These are phyloP conservation scores for Perodicticus potto DNA, from an alignment of 2,797 vertebrate species.

Conservation along the genomic window DNA sequence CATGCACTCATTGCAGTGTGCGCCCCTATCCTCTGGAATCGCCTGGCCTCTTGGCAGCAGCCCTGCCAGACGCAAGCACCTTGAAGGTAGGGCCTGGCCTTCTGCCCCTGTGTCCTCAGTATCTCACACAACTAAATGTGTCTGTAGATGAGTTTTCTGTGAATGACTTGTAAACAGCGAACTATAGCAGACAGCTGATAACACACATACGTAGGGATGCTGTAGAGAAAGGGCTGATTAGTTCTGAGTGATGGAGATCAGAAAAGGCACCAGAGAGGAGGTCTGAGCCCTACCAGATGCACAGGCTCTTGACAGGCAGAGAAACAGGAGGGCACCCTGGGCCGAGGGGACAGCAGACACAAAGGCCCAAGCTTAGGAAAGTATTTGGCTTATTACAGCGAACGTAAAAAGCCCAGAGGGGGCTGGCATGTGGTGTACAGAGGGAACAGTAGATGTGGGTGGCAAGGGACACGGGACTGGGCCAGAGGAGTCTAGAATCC, in stretches of 20 bases:
- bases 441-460: not conserved
- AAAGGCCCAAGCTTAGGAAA: not conserved
- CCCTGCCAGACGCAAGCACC: not conserved
- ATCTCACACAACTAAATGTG: not conserved
- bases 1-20: not conserved
- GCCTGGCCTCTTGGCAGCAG: accelerated
- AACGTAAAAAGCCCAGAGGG: too few relatives aligned
- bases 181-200: not conserved
- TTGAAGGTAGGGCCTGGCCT: not conserved
- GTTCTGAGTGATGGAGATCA: not conserved
- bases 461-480: not conserved
- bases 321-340: not conserved
- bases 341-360: not conserved
- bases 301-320: not conserved
- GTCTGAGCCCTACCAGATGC: not conserved
- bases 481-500: not conserved
- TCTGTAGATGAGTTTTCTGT: not conserved
- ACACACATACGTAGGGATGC: not conserved
- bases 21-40: not conserved
- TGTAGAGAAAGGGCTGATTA: not conserved
- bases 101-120: not conserved
- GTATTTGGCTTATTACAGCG: not conserved
- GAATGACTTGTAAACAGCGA: not conserved
- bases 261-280: not conserved
- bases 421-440: not conserved